These are phyloP conservation scores for Cerceris ruficornis DNA, from an alignment of 2,888 invertebrate species.

Conservation along the genomic window DNA sequence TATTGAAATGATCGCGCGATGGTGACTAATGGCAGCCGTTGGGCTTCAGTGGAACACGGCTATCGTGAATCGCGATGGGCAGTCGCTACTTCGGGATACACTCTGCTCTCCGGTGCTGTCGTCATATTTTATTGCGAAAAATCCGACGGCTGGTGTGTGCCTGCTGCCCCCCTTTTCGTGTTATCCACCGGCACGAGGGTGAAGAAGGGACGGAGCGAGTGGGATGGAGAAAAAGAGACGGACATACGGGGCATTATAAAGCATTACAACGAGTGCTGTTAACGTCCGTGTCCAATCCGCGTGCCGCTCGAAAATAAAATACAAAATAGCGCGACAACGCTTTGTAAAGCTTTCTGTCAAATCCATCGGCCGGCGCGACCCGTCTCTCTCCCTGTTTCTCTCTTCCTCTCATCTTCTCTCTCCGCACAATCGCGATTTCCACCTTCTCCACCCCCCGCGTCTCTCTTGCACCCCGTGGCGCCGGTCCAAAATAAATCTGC, in stretches of 20 bases:
- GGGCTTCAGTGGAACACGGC: slow-evolving; percentile 5
- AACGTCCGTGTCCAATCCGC: slow-evolving; percentile 79
- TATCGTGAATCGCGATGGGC: slow-evolving; percentile 17
- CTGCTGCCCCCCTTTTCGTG: slow-evolving; percentile 44
- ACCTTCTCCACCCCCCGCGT: slow-evolving; percentile 7
- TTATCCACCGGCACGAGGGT: slow-evolving; percentile 50
- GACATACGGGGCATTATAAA: slow-evolving; percentile 74
- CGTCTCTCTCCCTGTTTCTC: slow-evolving; percentile 49
- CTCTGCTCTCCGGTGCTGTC: slow-evolving; percentile 38
- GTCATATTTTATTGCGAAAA: slow-evolving; percentile 71
- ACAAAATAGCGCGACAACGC: slow-evolving; percentile 76
- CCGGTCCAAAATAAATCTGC: slow-evolving; percentile 43
- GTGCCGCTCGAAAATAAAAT: slow-evolving; percentile 76
- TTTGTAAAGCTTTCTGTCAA: slow-evolving; percentile 78
- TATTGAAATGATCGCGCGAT: background rate
- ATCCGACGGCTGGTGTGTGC: slow-evolving; percentile 57
- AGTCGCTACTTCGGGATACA: slow-evolving; percentile 7
- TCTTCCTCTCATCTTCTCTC: slow-evolving; percentile 35
- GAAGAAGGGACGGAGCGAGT: slow-evolving; percentile 21
- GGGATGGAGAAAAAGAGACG: slow-evolving; percentile 17
- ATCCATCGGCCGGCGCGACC: slow-evolving; percentile 72
- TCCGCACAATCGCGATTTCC: slow-evolving; percentile 33
- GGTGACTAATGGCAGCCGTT: background rate
- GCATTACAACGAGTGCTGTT: slow-evolving; percentile 80
- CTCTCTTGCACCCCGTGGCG: slow-evolving; percentile 6